Evolutionary conservation across 2,797 vertebrate species (phyloP), one percentile per base, ranked within the genome.

Genomic region (Champsocephalus esox): DNA sequence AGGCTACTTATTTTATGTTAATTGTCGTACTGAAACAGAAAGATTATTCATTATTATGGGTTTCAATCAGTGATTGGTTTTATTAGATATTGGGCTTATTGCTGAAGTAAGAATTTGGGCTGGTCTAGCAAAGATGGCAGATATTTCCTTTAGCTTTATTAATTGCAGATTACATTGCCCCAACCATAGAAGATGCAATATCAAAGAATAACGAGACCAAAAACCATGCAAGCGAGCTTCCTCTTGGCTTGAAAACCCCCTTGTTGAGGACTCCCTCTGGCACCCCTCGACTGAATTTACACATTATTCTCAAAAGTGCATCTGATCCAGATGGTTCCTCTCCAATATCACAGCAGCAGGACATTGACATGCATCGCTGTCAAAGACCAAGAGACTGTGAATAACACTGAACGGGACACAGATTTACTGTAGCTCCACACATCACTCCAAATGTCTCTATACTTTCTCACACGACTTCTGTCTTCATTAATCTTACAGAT

Each of bases 281-380:
- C 85, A 75, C 66, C 70, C 32, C 67, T 85, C 71, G 38, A 79
- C 77, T 79, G 54, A 82, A 83, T 89, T 88, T 89, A 84, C 83
- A 82, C 83, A 75, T 87, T 87, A 82, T 83, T 82, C 85, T 84
- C 88, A 81, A 62, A 80, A 75, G 81, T 86, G 58, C 75, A 17
- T 84, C 70, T 60, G 69, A 84, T 78, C 85, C 90, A 90, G 86
- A 92, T 89, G 89, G 87, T 88, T 86, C 77, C 66, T 69, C 71
- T 83, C 73, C 70, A 67, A 60, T 80, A 70, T 79, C 72, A 75
- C 81, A 77, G 68, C 84, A 89, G 82, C 80, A 79, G 82, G 76
- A 84, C 84, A 82, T 73, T 84, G 83, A 88, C 85, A 86, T 74
- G 73, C 78, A 74, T 78, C 17, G 57, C 82, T 84, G 85, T 90